Evolutionary conservation across 2,797 vertebrate genomes (phyloP), one percentile per base, ranked within the genome.

Genomic region (Rhabdomys pumilio): DNA sequence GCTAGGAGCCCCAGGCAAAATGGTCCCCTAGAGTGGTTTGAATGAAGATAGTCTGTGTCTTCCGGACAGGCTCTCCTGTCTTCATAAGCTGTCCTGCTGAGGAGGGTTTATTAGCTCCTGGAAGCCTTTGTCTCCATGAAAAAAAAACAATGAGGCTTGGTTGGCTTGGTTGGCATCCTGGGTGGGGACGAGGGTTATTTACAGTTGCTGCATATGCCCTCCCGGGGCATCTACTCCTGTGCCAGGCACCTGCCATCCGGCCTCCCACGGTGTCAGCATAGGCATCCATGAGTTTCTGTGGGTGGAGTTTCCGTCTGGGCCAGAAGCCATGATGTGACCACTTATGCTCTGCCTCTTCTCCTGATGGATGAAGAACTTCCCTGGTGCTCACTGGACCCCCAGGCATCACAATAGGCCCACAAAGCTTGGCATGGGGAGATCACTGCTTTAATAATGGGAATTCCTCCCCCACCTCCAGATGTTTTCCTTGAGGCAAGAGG

Each of bases 201-300:
- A 98, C 97, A 98, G 94, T 92, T 29, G 53, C 95, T 96, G 90
- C 89, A 94, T 95, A 92, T 41, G 93, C 73, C 84, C 77, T 90
- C 93, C 89, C 1, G 2, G 96, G 94, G 96, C 63, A 80, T 50
- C 79, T 59, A 91, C 57, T 61, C 83, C 65, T 67, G 87, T 80
- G 88, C 82, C 94, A 55, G 75, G 75, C 97, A 94, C 88, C 95
- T 97, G 96, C 90, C 73, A 72, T 85, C 72, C 0, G 12, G 90
- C 75, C 94, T 92, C 83, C 89, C 22, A 53, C 0, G n/a, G 82
- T 63, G 90, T 89, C 82, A 57, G 69, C 47, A 10, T 1, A 38
- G 81, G 55, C 50, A 90, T 77, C 67, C 0, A 0, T 22, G 11
- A 38, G 92, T 93, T 79, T 75, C 69, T 50, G 82, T 3, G 38